A percentile compares a stretch with the other conserved stretches of the same genome.
These are phyloP conservation scores for Acronicta psi DNA, from an alignment of 2,888 invertebrate genomes.

Conservation along the genomic window DNA sequence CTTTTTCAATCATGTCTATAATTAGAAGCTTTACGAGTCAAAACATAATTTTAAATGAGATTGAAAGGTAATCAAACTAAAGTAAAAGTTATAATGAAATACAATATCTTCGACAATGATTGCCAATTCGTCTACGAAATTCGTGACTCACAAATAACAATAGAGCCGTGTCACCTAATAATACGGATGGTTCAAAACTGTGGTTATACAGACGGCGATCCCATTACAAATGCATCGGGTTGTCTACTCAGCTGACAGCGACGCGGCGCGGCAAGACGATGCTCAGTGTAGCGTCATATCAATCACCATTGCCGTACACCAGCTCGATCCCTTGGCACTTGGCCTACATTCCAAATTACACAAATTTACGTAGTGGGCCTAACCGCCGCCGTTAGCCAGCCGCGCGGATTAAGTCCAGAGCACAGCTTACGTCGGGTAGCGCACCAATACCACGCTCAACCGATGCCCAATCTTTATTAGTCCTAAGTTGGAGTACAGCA, in stretches of 20 bases:
- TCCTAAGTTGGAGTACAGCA: conserved; percentile 65
- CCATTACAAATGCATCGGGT: conserved; percentile 78
- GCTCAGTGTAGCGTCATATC: conserved; percentile 83
- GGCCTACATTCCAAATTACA: conserved; percentile 88
- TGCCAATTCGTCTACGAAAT: not conserved
- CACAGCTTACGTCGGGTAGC: conserved; percentile 80
- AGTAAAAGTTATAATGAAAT: not conserved
- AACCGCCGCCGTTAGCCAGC: conserved; percentile 78
- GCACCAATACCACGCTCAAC: conserved; percentile 81
- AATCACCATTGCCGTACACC: conserved; percentile 85
- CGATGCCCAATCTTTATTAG: conserved; percentile 73
- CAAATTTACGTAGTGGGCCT: conserved; percentile 87
- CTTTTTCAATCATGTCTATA: no score
- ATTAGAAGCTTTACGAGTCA: no score
- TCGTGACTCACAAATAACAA: conserved; percentile 18
- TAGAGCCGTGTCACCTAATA: conserved; percentile 33
- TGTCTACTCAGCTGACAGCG: conserved; percentile 70
- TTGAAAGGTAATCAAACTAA: not conserved
- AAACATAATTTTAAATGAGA: not conserved
- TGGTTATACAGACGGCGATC: conserved; percentile 53
- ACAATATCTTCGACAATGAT: not conserved
- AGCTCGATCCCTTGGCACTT: conserved; percentile 86
- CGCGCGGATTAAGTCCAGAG: conserved; percentile 80
- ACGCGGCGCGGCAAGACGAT: conserved; percentile 69
- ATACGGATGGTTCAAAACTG: conserved; percentile 38